Base-by-base conservation (phyloP, 1,140 invertebrate genomes). In the Pogonognathellus flavescens region DNA sequence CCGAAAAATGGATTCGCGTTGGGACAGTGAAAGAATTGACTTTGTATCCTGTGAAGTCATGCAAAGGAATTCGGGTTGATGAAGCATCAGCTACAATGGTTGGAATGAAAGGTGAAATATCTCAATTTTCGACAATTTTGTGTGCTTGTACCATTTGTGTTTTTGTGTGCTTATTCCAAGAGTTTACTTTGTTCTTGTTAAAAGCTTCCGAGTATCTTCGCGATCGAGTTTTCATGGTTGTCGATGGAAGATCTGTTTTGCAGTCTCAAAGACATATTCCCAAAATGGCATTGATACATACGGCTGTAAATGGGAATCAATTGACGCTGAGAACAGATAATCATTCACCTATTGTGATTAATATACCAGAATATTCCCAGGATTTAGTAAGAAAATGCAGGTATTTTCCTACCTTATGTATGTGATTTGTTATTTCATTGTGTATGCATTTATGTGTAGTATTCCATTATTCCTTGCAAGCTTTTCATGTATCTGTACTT, bases 171-270 rank as follows among this genome's bases (percentile, higher is more conserved):
- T n/a, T n/a, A n/a, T n/a, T n/a, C n/a, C n/a, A n/a, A n/a, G n/a
- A n/a, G n/a, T n/a, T n/a, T n/a, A n/a, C n/a, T n/a, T n/a, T n/a
- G n/a, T n/a, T n/a, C n/a, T n/a, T n/a, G n/a, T n/a, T 50, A 60
- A 60, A 66, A 86, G 87, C n/a, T 9, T 86, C 85, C 0, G 84
- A 85, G 0, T 60, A 62, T 66, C 72, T 88, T 0, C 76, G 88
- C 4, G 88, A 89, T 66, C 25, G 88, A 22, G 57, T 88, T 49
- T 89, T 89, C 72, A 81, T 89, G 85, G 86, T 89, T 72, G 88
- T 89, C 7, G 59, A 85, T 49, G 53, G 25, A 4, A 16, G 49
- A 4, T 83, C 11, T 25, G 84, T 72, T 5, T 89, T 86, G 50
- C 86, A 87, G 57, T 88, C 88, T 8, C 88, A 89, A 80, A 22